Conservation (phyloP, 2,888 invertebrate genomes). For the Agrochola macilenta region DNA sequence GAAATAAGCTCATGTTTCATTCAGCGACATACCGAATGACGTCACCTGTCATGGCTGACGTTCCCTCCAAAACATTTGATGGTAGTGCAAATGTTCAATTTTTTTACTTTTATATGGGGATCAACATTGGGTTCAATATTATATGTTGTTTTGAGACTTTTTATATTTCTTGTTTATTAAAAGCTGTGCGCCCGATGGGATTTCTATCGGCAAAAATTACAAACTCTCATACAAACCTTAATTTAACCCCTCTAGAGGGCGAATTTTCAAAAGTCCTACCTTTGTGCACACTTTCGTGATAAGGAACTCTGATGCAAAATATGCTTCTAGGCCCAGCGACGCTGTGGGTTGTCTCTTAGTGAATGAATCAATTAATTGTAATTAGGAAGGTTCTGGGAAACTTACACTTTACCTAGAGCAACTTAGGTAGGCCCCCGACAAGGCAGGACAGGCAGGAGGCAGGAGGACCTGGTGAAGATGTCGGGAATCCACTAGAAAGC, state of each 20-base stretch:
- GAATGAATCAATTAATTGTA: background rate
- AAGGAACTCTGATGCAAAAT: background rate
- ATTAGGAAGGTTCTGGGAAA: too few relatives aligned
- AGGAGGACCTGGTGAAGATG: too few relatives aligned
- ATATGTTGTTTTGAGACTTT: background rate
- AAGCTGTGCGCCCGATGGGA: background rate
- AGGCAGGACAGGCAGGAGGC: background rate
- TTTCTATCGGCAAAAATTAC: background rate
- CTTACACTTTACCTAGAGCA: background rate
- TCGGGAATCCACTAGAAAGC: background rate
- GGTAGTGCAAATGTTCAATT: background rate
- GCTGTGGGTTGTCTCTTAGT: background rate
- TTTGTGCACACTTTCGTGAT: background rate
- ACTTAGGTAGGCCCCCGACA: background rate
- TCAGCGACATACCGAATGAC: conserved; percentile 39
- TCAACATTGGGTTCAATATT: background rate
- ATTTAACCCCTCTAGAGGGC: background rate
- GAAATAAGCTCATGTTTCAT: conserved; percentile 56
- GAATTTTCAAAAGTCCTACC: background rate
- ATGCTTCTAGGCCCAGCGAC: background rate
- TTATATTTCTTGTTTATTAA: background rate
- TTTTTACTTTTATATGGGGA: background rate
- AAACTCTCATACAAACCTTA: background rate
- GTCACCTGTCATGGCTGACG: conserved; percentile 34
- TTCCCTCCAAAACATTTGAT: conserved; percentile 20